Base-by-base conservation (phyloP, 1,140 invertebrate genomes). In the Leptinotarsa lineolata region DNA sequence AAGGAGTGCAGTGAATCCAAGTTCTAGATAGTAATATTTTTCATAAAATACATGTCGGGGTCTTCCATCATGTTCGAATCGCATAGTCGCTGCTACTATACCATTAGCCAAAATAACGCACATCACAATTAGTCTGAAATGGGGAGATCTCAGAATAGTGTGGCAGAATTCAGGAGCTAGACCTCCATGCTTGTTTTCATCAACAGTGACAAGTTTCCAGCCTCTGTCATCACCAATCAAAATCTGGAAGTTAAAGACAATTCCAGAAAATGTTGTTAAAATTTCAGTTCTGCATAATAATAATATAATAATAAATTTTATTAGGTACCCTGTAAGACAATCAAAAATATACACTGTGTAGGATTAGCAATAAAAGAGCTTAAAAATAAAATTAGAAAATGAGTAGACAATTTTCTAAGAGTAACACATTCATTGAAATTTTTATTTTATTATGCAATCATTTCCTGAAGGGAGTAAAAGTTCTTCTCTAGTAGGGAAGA, bases 21-120 rank as follows among this genome's bases (percentile, higher is more conserved):
- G 91, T 88, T 99, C 97, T 45, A 95, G 93, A 83, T 96, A 97
- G 83, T 99, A 99, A 85, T 98, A 98, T 77, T 93, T 92, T 83
- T 95, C 90, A 81, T 95, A 96, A 80, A 96, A 95, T 63, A 92
- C 90, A 80, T 92, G 86, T 75, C 93, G 82, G 15, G 93, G 92
- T 82, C 92, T 85, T 72, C 92, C 91, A 84, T 97, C 95, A 81
- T 99, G 96, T 83, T 97, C 94, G 85, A 98, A 99, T 74, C 92
- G 91, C 90, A 99, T 95, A n/a, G 95, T 97, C 2, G 98, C 96
- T 11, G 96, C 97, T 8, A 97, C 94, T 46, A 98, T 91, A 12
- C 96, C 97, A 87, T 99, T 99, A 11, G 95, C 94, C 48, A 99
- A 86, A 58, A 99, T 97, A 1, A 97, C 92, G 4, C 93, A 89